Base-by-base conservation (phyloP, 2,113 vertebrate genomes). In the Melozone crissalis region DNA sequence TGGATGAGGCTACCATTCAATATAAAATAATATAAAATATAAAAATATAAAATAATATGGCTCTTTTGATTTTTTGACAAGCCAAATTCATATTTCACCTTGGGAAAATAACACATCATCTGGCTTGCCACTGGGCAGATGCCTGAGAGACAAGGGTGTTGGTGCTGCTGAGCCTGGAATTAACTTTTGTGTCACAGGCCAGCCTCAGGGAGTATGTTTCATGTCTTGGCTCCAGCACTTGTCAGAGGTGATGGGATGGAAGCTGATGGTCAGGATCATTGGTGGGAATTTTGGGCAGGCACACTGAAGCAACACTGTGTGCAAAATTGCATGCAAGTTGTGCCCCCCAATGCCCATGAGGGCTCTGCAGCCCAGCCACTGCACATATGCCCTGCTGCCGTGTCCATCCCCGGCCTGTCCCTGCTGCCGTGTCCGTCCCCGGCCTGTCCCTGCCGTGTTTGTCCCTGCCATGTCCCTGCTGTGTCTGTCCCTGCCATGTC, bases 301-400 rank as follows among this genome's bases (percentile, higher is more conserved):
- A 1, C 12, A 15, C 28, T 65, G 49, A n/a, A 58, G 52, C n/a
- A 44, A 11, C 1, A 1, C 1, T 21, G 44, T 41, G 51, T 31
- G 1, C 30, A 22, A 58, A 57, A 21, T 13, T 2, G 2, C 27
- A 11, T 16, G 28, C 16, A 6, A 10, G 55, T 33, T 11, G 1
- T 1, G 26, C 24, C 62, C 31, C 19, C 2, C 13, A 1, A 0
- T n/a, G 46, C 27, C 51, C 4, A 0, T 1, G 21, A 8, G 13
- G 24, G 52, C 49, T 52, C 59, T 7, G 9, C 68, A 57, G 52
- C 71, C 35, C 2, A 1, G 39, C 12, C 47, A 3, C 9, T 6
- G 15, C 7, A 4, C 41, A 2, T 1, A 0, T 2, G 9, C 13
- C 18, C 11, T 47, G 47, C 26, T 52, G 51, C 51, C 26, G 1